Base-by-base conservation (phyloP, 2,113 vertebrate species). In the Vimba vimba region DNA sequence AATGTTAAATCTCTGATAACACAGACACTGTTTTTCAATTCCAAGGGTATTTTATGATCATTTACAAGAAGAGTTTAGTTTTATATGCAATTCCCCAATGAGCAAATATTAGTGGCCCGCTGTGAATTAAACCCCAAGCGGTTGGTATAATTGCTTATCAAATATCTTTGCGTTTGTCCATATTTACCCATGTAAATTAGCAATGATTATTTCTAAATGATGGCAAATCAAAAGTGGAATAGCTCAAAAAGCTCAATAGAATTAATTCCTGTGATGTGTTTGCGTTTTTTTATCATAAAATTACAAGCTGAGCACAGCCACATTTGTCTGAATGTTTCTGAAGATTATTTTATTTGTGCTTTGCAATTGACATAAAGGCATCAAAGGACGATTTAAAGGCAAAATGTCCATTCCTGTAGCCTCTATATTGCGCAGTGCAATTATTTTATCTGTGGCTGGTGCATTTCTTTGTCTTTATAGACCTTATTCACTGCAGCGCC, bases 101-200 rank as follows among this genome's bases (percentile, higher is more conserved):
- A 68, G 15, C 17, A 66, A 6, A 82, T 64, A 82, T 68, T 68
- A 68, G 39, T 81, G 79, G 8, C 62, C 62, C 68, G 62, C 62
- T 68, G 79, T 82, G 15, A 45, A 82, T 82, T 11, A 68, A 82
- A 30, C 79, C 25, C 25, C 8, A 82, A 81, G 60, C 79, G 15
- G 23, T 66, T 47, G 60, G 79, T 50, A 27, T 52, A 52, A 82
- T 82, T 82, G 62, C 60, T 50, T 33, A 2, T 45, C 36, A 82
- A 68, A 64, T 50, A 82, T 82, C 12, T 47, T 13, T 47, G 39
- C 4, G 6, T 57, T 57, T 21, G 27, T 79, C 62, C 62, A 50
- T 68, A 82, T 82, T 45, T 82, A 60, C 36, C 21, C n/a, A 68
- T 82, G 62, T n/a, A 52, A 52, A 69, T 69, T 23, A 68, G 43